Conservation (phyloP, 2,113 vertebrate genomes). For the Tricholaema leucomelas region DNA sequence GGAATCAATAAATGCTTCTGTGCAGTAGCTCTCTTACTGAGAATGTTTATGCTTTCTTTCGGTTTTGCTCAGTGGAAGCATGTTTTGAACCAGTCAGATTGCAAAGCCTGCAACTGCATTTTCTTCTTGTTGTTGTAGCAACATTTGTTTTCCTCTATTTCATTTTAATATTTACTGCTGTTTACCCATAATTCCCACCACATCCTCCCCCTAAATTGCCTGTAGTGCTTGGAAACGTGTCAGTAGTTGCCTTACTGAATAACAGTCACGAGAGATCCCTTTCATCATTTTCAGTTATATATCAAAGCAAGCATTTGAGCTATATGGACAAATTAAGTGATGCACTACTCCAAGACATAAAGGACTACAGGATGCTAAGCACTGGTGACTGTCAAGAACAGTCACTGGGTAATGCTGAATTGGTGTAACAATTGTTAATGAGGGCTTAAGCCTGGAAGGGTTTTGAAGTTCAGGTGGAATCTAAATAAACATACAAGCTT, state of each 20-base stretch:
- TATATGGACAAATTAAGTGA: slow-evolving; percentile 28
- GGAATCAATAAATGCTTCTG: not conserved
- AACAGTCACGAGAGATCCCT: not conserved
- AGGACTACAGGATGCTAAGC: not conserved
- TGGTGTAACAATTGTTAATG: not conserved
- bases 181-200: slow-evolving; percentile 35
- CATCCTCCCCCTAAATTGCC: not conserved
- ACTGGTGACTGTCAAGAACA: not conserved
- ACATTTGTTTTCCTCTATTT: not conserved
- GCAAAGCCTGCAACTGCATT: not conserved
- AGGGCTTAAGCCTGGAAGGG: not conserved
- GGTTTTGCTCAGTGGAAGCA: not conserved
- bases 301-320: not conserved
- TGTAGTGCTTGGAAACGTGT: not conserved
- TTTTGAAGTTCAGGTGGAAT: not conserved
- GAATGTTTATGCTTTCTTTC: not conserved
- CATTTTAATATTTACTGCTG: slow-evolving; percentile 34
- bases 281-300: slow-evolving; percentile 22
- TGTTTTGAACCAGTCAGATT: not conserved
- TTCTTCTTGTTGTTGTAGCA: not conserved
- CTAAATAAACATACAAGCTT: not conserved
- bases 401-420: not conserved
- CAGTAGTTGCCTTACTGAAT: not conserved
- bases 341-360: slow-evolving; percentile 2
- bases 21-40: not conserved